Percentiles rank a stretch among this genome's conserved stretches.
Conservation (phyloP, 2,113 vertebrate species). For the Scomber japonicus region DNA sequence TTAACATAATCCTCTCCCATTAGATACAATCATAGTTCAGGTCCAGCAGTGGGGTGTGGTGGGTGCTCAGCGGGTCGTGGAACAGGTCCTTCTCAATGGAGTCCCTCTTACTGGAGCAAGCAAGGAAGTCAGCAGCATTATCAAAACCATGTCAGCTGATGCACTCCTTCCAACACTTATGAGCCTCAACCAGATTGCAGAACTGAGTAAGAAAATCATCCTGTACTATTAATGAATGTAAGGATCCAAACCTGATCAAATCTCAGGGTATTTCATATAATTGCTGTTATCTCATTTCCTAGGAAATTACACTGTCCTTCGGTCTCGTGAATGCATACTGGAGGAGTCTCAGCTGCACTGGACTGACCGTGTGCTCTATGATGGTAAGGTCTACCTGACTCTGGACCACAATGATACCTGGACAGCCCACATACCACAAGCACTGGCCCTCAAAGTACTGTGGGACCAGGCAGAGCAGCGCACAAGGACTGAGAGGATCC, state of each 20-base stretch:
- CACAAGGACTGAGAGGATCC: constrained; percentile 30
- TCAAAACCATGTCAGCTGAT: constrained; percentile 35
- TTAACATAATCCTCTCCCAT: background rate
- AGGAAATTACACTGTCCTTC: constrained; percentile 53
- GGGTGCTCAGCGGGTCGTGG: constrained; percentile 27
- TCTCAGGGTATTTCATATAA: no score
- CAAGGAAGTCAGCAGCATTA: constrained; percentile 38
- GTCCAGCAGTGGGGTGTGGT: constrained; percentile 60
- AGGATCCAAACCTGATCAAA: no score
- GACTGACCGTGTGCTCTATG: constrained; percentile 63
- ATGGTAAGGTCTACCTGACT: constrained; percentile 62
- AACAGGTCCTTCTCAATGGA: constrained; percentile 70
- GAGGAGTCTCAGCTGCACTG: constrained; percentile 64
- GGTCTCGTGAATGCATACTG: constrained; percentile 68
- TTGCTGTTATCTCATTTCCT: no score
- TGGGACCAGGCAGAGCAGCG: constrained; percentile 51
- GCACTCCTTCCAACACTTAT: constrained; percentile 2
- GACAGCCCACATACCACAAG: constrained; percentile 53
- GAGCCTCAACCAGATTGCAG: constrained; percentile 33
- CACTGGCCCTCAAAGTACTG: constrained; percentile 39
- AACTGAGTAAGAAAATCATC: constrained; percentile 43
- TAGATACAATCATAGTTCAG: constrained; percentile 67
- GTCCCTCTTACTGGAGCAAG: constrained; percentile 8
- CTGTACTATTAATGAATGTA: no score
- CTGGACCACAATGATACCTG: constrained; percentile 58